phyloP scores from a whole-genome alignment of 2,888 invertebrate genomes.

The Leptopilina myrica region DNA sequence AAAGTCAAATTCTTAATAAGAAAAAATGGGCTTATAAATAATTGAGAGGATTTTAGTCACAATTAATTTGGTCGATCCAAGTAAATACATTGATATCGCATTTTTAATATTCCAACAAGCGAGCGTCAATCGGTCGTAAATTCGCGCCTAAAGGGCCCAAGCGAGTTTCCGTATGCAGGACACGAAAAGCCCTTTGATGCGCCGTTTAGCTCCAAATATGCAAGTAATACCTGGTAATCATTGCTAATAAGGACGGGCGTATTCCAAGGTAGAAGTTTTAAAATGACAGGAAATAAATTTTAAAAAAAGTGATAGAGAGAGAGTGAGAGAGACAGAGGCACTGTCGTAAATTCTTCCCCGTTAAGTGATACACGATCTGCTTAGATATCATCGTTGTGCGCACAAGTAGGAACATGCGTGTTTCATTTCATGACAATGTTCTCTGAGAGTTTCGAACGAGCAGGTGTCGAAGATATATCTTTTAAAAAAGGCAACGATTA shows the following conservation, averaged over 20 bases:
- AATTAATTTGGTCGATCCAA: background rate
- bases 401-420: slow-evolving; percentile 45
- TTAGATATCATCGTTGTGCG: slow-evolving; percentile 27
- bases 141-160: slow-evolving; percentile 49
- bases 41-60: background rate
- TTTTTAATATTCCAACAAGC: slow-evolving; percentile 26
- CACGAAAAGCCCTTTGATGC: slow-evolving; percentile 60
- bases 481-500: slow-evolving; percentile 32
- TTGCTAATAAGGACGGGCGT: slow-evolving; percentile 64
- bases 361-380: slow-evolving; percentile 30
- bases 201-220: slow-evolving; percentile 71
- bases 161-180: slow-evolving; percentile 62
- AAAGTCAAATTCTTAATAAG: background rate
- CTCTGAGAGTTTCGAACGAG: slow-evolving; percentile 44
- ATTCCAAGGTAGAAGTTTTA: slow-evolving; percentile 34
- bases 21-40: slow-evolving; percentile 19
- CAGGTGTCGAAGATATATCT: slow-evolving; percentile 49
- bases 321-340: no score
- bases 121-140: slow-evolving; percentile 19
- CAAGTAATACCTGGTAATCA: slow-evolving; percentile 70
- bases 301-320: background rate
- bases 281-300: slow-evolving; percentile 50
- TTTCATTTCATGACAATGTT: slow-evolving; percentile 52
- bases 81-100: background rate
- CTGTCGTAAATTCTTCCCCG: slow-evolving; percentile 27